Conservation (phyloP, 2,113 vertebrate genomes). For the Mastomys natalensis region DNA sequence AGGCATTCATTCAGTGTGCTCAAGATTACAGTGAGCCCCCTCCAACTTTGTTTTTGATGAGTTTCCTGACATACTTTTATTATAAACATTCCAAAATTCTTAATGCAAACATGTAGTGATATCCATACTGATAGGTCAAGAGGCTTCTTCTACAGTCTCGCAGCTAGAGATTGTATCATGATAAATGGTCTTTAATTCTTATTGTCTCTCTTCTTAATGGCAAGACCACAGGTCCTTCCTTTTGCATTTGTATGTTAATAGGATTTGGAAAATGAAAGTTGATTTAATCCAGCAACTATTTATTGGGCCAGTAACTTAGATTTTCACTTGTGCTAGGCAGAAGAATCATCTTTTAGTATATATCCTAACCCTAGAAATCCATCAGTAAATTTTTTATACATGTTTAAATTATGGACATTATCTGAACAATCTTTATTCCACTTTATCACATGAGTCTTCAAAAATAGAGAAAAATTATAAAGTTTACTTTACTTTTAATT, state of each 20-base stretch:
- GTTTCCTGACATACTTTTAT: neutral
- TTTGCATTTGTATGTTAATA: neutral
- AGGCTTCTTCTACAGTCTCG: neutral
- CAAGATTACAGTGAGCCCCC: neutral
- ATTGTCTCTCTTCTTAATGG: neutral
- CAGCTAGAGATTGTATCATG: neutral
- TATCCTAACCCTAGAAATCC: neutral
- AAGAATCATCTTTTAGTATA: neutral
- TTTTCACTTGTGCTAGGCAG: neutral
- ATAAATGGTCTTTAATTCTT: neutral
- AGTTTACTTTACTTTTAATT: neutral
- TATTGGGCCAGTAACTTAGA: neutral
- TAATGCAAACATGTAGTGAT: neutral
- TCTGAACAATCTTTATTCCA: neutral
- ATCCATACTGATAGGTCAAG: neutral
- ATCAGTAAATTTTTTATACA: neutral
- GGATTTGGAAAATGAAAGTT: slow-evolving; percentile 12
- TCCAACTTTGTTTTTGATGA: neutral
- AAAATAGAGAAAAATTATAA: neutral
- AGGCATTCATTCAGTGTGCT: neutral
- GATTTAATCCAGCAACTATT: neutral
- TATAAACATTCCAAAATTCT: neutral
- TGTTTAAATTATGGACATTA: neutral
- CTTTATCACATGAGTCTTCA: neutral
- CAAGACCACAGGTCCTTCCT: neutral